Percentiles rank a stretch among this genome's conserved stretches.
Conservation (phyloP, 2,888 invertebrate species). For the Rhopalosiphum nymphaeae region DNA sequence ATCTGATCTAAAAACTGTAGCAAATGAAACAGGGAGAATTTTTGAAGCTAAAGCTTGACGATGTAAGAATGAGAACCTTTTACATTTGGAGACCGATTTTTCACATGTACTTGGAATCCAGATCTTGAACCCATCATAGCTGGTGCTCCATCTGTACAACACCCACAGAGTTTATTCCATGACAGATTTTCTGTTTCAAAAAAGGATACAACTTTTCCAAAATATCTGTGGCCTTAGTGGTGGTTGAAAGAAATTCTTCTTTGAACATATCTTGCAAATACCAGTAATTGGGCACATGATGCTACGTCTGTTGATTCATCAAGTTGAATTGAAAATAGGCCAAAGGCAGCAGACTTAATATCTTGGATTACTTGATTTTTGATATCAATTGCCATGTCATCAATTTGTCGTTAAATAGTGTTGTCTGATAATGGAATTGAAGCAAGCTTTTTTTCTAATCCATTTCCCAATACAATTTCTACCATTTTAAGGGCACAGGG, state of each 20-base stretch:
- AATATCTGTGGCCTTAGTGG: conserved; percentile 40
- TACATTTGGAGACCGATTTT: conserved; percentile 47
- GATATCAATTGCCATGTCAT: conserved; percentile 19
- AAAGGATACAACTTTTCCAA: background rate
- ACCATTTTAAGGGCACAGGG: conserved; percentile 18
- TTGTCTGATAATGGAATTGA: background rate
- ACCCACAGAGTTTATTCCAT: conserved; percentile 54
- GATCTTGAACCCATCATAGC: conserved; percentile 63
- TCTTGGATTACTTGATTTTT: conserved; percentile 26
- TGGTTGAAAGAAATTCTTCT: conserved; percentile 46
- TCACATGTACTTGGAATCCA: conserved; percentile 60
- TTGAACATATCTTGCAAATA: conserved; percentile 38
- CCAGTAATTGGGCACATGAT: conserved; percentile 17
- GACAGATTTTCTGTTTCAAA: conserved; percentile 44
- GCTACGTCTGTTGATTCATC: conserved; percentile 44
- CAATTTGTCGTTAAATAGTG: background rate
- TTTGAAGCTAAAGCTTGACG: conserved; percentile 15
- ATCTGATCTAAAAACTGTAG: background rate
- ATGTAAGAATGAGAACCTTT: conserved; percentile 46
- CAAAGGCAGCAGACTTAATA: conserved; percentile 9
- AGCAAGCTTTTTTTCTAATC: conserved; percentile 40
- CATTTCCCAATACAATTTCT: background rate
- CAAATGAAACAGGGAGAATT: conserved; percentile 6
- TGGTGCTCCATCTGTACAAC: conserved; percentile 62
- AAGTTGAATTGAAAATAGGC: conserved; percentile 35